A percentile compares a stretch with the other conserved stretches of the same genome.
These are phyloP conservation scores for Caranx melampygus DNA, from an alignment of 2,113 vertebrate genomes.

Conservation along the genomic window DNA sequence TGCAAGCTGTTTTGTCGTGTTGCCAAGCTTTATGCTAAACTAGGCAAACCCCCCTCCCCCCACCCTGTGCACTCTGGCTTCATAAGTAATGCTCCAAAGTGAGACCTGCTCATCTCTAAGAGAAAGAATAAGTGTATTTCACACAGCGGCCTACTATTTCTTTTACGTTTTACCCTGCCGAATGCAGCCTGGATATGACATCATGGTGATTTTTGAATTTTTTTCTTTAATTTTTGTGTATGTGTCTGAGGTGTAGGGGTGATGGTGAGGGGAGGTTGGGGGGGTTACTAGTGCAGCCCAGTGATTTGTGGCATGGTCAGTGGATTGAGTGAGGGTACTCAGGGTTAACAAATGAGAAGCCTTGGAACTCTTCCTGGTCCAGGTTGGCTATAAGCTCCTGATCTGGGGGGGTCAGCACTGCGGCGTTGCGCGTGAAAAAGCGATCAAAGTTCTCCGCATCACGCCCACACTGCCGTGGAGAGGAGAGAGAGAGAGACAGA, in stretches of 20 bases:
- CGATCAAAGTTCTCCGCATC: constrained; percentile 99
- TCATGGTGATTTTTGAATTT: constrained; percentile 17
- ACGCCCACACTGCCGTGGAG: constrained; percentile 95
- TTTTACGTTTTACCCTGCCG: constrained; percentile 16
- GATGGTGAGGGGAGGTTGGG: too few relatives aligned
- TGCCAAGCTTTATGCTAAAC: constrained; percentile 2
- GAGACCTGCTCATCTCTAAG: neutral
- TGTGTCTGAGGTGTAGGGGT: constrained; percentile 11
- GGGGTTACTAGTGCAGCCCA: constrained; percentile 51
- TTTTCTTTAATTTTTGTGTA: neutral
- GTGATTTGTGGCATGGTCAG: constrained; percentile 71
- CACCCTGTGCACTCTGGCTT: neutral
- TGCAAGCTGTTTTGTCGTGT: neutral
- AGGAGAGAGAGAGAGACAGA: constrained; percentile 74
- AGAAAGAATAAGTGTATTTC: constrained; percentile 10
- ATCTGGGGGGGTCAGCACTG: constrained; percentile 97
- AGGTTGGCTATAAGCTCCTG: constrained; percentile 99
- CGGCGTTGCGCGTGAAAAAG: constrained; percentile 98
- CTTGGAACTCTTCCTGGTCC: constrained; percentile 99
- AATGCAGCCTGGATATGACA: constrained; percentile 57
- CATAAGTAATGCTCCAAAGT: neutral
- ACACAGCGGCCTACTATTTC: constrained; percentile 33
- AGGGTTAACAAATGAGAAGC: constrained; percentile 98
- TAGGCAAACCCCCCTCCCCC: neutral
- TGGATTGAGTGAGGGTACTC: constrained; percentile 79